Evolutionary conservation across 1,140 invertebrate genomes (phyloP).

Genomic region (Drosophila kurseongensis): DNA sequence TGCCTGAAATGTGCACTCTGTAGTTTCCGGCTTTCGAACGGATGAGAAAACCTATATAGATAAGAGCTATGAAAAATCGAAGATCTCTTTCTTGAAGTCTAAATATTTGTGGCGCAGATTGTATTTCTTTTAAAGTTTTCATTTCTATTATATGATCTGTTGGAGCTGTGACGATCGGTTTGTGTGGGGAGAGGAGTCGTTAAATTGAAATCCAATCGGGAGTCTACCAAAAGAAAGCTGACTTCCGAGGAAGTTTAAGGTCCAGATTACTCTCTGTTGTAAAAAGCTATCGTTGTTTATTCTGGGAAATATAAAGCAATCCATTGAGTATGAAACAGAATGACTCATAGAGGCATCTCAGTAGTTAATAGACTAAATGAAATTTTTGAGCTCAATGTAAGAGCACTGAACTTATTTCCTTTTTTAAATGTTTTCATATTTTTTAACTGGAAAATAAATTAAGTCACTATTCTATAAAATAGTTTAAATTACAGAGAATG

Average conservation of each 20-base stretch:
- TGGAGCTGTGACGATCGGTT: constrained; percentile 10
- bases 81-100: constrained; percentile 40
- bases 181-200: constrained; percentile 3
- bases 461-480: no score
- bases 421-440: no score
- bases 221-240: constrained; percentile 14
- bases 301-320: constrained; percentile 2
- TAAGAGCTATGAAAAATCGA: constrained; percentile 51
- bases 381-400: no score
- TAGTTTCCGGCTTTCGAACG: constrained; percentile 61
- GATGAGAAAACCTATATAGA: constrained; percentile 55
- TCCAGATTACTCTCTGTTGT: neutral
- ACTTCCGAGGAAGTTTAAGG: constrained; percentile 16
- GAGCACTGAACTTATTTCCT: no score
- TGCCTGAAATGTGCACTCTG: constrained; percentile 64
- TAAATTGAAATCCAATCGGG: constrained; percentile 26
- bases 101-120: constrained; percentile 55
- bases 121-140: constrained; percentile 26
- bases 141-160: constrained; percentile 21
- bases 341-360: constrained; percentile 2
- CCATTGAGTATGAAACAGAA: neutral
- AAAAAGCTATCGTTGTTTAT: neutral
- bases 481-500: no score
- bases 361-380: neutral
- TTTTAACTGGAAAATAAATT: no score